These are phyloP conservation scores for Cosmia pyralina DNA, from an alignment of 2,888 invertebrate genomes.

Conservation along the genomic window DNA sequence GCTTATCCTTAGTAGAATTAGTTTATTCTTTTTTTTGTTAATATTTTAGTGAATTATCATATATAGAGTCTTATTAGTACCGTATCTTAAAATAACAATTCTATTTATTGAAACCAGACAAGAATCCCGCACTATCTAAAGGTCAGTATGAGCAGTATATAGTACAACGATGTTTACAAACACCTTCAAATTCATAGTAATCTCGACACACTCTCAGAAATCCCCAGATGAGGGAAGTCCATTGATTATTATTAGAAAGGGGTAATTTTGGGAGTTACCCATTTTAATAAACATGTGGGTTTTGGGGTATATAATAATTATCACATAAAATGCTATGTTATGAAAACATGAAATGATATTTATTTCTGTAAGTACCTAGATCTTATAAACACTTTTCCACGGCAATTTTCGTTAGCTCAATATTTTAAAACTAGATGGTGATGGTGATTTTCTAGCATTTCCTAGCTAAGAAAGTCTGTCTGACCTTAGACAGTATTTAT, in stretches of 20 bases:
- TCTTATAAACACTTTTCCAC: too few species aligned
- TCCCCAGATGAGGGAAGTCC: slow-evolving; percentile 18
- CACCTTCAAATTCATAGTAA: slow-evolving; percentile 1
- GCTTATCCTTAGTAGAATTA: background rate
- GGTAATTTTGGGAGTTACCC: background rate
- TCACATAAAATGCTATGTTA: background rate
- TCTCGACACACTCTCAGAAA: background rate
- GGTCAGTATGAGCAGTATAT: slow-evolving; percentile 2
- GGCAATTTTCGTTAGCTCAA: too few species aligned
- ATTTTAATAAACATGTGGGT: background rate
- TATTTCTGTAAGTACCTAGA: too few species aligned
- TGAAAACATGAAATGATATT: too few species aligned
- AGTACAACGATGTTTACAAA: slow-evolving; percentile 27
- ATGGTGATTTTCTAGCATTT: background rate
- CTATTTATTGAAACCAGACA: slow-evolving; percentile 6
- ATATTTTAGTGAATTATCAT: background rate
- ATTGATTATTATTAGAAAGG: background rate
- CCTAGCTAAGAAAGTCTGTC: background rate
- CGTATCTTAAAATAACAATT: too few species aligned
- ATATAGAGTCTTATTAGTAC: background rate
- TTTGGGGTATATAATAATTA: background rate
- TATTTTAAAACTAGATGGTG: too few species aligned
- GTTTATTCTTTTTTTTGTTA: too few species aligned
- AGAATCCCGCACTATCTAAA: background rate
- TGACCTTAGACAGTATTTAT: background rate